phyloP scores from a whole-genome alignment of 2,888 invertebrate genomes.

The Ectobius pallidus region DNA sequence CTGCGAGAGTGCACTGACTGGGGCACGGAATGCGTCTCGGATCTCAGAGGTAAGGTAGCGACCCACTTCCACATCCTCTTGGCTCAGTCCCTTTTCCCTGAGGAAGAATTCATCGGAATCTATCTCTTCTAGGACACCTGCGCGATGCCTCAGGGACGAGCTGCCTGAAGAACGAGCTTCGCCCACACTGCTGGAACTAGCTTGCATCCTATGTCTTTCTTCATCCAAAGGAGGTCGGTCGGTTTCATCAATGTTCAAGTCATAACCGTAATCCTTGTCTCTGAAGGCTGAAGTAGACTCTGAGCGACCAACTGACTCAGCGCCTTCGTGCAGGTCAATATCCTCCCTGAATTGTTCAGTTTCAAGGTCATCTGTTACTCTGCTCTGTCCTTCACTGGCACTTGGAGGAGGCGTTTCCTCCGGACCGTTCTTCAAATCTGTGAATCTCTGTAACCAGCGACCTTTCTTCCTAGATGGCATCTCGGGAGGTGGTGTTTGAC shows the following conservation, averaged over 20 bases:
- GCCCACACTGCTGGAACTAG: conserved; percentile 34
- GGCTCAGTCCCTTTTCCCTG: conserved; percentile 80
- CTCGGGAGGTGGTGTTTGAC: conserved; percentile 65
- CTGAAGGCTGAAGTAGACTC: conserved; percentile 39
- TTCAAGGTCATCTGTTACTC: conserved; percentile 31
- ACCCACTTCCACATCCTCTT: conserved; percentile 80
- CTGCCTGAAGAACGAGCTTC: conserved; percentile 65
- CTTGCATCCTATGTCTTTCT: not conserved
- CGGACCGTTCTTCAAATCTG: conserved; percentile 52
- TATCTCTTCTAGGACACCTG: conserved; percentile 81
- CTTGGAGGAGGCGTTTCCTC: conserved; percentile 41
- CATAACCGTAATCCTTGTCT: conserved; percentile 43
- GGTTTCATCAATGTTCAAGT: conserved; percentile 19
- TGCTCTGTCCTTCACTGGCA: conserved; percentile 39
- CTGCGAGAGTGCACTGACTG: conserved; percentile 67
- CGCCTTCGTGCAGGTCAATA: not conserved
- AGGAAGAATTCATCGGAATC: conserved; percentile 88
- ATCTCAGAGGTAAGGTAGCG: conserved; percentile 80
- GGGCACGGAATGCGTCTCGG: conserved; percentile 75
- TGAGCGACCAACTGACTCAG: conserved; percentile 21
- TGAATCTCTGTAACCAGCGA: conserved; percentile 57
- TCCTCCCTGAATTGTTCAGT: conserved; percentile 41
- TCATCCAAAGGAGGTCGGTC: not conserved
- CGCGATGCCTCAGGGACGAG: conserved; percentile 61
- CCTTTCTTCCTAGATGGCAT: conserved; percentile 63